phyloP scores from a whole-genome alignment of 2,797 vertebrate species.

The Coranthus polyacanthus region DNA sequence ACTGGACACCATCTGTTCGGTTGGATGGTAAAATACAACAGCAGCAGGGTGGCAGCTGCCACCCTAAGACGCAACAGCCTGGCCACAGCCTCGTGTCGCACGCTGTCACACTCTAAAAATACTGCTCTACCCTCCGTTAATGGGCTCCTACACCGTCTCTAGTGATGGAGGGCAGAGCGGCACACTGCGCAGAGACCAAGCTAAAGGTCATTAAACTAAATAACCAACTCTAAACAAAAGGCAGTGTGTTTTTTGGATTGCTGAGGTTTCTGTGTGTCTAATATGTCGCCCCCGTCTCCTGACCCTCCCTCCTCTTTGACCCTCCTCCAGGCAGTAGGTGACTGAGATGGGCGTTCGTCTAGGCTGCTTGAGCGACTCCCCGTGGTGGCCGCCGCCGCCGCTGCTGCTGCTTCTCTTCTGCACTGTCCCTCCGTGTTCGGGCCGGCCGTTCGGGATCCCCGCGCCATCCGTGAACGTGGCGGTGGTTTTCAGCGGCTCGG shows the following conservation, averaged over 20 bases:
- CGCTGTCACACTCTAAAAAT: constrained; percentile 71
- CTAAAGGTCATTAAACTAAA: constrained; percentile 64
- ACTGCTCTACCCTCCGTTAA: constrained; percentile 56
- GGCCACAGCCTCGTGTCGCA: constrained; percentile 51
- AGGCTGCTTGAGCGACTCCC: constrained; percentile 82
- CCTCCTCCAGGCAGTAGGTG: constrained; percentile 83
- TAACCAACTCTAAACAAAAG: constrained; percentile 54
- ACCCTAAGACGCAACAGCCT: constrained; percentile 70
- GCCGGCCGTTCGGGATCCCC: constrained; percentile 81
- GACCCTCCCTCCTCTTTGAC: constrained; percentile 10
- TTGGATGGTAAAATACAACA: constrained; percentile 63
- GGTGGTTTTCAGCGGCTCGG: constrained; percentile 93
- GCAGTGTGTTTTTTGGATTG: constrained; percentile 46
- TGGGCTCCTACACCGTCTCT: constrained; percentile 64
- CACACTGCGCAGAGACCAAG: constrained; percentile 37
- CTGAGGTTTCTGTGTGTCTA: constrained; percentile 30
- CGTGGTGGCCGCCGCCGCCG: constrained; percentile 79
- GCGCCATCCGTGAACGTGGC: constrained; percentile 91
- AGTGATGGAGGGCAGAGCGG: constrained; percentile 25
- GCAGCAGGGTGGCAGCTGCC: constrained; percentile 77
- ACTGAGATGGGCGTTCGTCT: constrained; percentile 86
- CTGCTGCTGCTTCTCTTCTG: constrained; percentile 74
- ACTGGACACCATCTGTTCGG: constrained; percentile 83
- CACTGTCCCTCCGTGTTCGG: constrained; percentile 65
- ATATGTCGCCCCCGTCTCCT: constrained; percentile 23